Conservation (phyloP, 2,797 vertebrate species). For the Pterois miles region DNA sequence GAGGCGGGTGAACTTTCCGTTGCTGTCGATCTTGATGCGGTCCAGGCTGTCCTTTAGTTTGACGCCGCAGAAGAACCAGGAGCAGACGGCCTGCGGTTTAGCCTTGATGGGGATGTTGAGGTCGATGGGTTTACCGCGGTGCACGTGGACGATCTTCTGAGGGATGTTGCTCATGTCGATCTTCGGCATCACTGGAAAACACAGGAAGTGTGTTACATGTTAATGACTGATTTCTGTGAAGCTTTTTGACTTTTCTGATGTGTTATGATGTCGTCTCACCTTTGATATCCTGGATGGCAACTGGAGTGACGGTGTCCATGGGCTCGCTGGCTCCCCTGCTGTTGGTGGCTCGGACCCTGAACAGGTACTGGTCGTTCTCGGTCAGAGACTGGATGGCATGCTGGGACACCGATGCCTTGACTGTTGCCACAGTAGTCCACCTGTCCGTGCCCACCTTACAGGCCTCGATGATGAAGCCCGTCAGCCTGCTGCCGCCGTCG, state of each 20-base stretch:
- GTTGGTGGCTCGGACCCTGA: constrained; percentile 95
- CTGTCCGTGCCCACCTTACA: constrained; percentile 94
- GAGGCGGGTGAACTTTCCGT: constrained; percentile 87
- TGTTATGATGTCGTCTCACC: constrained; percentile 76
- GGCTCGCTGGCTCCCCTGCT: constrained; percentile 94
- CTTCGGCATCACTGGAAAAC: constrained; percentile 87
- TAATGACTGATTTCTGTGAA: neutral
- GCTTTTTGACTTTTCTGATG: neutral
- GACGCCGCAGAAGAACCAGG: constrained; percentile 92
- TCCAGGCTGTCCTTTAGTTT: constrained; percentile 95
- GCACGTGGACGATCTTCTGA: constrained; percentile 94
- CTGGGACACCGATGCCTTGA: constrained; percentile 87
- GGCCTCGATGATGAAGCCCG: constrained; percentile 92
- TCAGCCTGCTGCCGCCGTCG: constrained; percentile 94
- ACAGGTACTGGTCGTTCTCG: constrained; percentile 96
- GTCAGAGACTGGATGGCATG: constrained; percentile 92
- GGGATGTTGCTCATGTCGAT: constrained; percentile 94
- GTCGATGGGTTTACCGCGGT: constrained; percentile 91
- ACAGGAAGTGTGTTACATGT: neutral
- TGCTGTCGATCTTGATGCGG: constrained; percentile 92
- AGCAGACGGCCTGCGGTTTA: constrained; percentile 88
- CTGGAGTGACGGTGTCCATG: constrained; percentile 91
- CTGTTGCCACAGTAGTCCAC: constrained; percentile 90
- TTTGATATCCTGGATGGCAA: constrained; percentile 93
- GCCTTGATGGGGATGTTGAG: constrained; percentile 92